Conservation (phyloP, 2,113 vertebrate genomes). For the Stomatorhinus ivindoensis region DNA sequence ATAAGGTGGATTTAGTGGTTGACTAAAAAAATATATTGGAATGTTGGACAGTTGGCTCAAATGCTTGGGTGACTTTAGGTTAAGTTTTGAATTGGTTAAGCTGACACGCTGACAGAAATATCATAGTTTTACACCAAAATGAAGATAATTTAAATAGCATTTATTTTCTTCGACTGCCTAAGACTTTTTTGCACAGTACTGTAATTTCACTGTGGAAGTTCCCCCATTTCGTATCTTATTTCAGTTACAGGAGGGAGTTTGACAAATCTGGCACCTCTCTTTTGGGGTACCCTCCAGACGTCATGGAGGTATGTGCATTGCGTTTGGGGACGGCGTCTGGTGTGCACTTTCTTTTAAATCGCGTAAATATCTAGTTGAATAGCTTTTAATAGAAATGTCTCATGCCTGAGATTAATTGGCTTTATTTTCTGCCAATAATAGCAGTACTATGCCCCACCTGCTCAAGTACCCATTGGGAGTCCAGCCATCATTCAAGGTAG, state of each 20-base stretch:
- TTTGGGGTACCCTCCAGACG: constrained; percentile 51
- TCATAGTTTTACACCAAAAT: background rate
- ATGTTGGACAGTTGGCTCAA: background rate
- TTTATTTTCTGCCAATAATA: constrained; percentile 13
- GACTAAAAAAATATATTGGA: background rate
- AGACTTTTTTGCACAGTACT: background rate
- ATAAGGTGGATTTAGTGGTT: background rate
- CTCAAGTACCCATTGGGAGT: constrained; percentile 30
- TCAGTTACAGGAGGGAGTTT: constrained; percentile 52
- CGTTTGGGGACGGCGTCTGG: background rate
- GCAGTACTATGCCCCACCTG: constrained; percentile 33
- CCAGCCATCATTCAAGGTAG: constrained; percentile 48
- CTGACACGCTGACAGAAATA: background rate
- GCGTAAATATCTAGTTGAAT: background rate
- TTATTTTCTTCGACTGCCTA: background rate
- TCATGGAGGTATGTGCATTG: constrained; percentile 42
- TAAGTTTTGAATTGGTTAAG: background rate
- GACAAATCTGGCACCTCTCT: constrained; percentile 55
- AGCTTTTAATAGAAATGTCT: background rate
- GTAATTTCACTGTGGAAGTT: background rate
- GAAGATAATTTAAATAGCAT: background rate
- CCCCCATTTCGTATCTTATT: background rate
- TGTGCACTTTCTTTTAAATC: background rate
- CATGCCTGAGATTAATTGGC: background rate
- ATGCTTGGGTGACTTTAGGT: background rate